phyloP scores from a whole-genome alignment of 2,888 invertebrate genomes.

The Amphipoea lucens region DNA sequence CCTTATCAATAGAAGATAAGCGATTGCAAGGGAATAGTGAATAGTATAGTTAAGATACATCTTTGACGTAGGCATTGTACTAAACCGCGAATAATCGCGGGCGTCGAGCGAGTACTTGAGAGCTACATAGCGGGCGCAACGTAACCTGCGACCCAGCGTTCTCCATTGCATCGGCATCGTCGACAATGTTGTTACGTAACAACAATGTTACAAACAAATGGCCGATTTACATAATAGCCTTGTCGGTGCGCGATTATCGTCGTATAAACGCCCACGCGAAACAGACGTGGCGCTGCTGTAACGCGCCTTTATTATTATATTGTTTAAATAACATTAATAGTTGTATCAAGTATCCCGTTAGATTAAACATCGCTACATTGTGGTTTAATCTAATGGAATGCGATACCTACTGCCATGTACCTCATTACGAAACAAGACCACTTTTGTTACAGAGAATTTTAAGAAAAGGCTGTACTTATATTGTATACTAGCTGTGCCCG shows the following conservation, averaged over 20 bases:
- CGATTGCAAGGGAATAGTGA: neutral
- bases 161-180: slow-evolving; percentile 81
- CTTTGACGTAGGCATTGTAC: slow-evolving; percentile 34
- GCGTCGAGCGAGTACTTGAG: slow-evolving; percentile 50
- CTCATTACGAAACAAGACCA: slow-evolving; percentile 16
- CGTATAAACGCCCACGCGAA: slow-evolving; percentile 76
- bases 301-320: slow-evolving; percentile 50
- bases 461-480: neutral
- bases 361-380: slow-evolving; percentile 18
- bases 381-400: slow-evolving; percentile 21
- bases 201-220: slow-evolving; percentile 86
- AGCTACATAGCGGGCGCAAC: slow-evolving; percentile 73
- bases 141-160: slow-evolving; percentile 86
- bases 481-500: too few relatives aligned
- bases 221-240: slow-evolving; percentile 87
- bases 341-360: slow-evolving; percentile 30
- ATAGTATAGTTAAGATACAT: neutral
- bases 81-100: slow-evolving; percentile 41
- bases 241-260: slow-evolving; percentile 82
- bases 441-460: neutral
- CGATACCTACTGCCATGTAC: neutral
- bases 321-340: slow-evolving; percentile 34
- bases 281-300: slow-evolving; percentile 63
- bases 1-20: slow-evolving; percentile 27
- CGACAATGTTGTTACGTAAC: slow-evolving; percentile 84